These are phyloP conservation scores for Trichonephila clavata DNA, from an alignment of 1,140 invertebrate genomes.

Conservation along the genomic window DNA sequence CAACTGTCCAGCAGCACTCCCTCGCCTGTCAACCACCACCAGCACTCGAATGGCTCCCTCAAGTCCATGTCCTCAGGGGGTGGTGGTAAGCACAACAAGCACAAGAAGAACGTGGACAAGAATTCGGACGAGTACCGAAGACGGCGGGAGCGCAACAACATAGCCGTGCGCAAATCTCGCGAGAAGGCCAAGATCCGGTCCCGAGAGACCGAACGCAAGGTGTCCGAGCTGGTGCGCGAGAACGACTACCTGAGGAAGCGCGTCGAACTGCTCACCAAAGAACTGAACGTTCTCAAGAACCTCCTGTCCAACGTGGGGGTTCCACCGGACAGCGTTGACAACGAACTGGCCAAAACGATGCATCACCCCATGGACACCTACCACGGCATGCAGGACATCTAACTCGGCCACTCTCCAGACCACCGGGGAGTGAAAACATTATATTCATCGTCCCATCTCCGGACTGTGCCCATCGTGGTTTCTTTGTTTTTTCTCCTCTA, in stretches of 20 bases:
- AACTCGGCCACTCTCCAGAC: not conserved
- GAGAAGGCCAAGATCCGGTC: constrained; percentile 98
- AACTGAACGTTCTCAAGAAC: constrained; percentile 92
- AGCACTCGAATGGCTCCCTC: not conserved
- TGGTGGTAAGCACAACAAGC: constrained; percentile 20
- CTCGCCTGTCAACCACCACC: not conserved
- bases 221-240: constrained; percentile 94
- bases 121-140: constrained; percentile 95
- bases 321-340: constrained; percentile 77
- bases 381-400: constrained; percentile 67
- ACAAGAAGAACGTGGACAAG: constrained; percentile 86
- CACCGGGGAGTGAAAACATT: too few species aligned
- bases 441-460: too few species aligned
- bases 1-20: not conserved
- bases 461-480: not conserved
- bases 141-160: constrained; percentile 96
- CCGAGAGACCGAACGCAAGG: constrained; percentile 95
- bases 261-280: constrained; percentile 94
- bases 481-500: not conserved
- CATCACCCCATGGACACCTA: constrained; percentile 75
- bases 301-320: constrained; percentile 83
- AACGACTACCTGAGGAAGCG: constrained; percentile 96
- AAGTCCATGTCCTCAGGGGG: constrained; percentile 29
- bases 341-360: constrained; percentile 77
- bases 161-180: constrained; percentile 96